These are phyloP conservation scores for Araneus ventricosus DNA, from an alignment of 1,140 invertebrate genomes.

Conservation along the genomic window DNA sequence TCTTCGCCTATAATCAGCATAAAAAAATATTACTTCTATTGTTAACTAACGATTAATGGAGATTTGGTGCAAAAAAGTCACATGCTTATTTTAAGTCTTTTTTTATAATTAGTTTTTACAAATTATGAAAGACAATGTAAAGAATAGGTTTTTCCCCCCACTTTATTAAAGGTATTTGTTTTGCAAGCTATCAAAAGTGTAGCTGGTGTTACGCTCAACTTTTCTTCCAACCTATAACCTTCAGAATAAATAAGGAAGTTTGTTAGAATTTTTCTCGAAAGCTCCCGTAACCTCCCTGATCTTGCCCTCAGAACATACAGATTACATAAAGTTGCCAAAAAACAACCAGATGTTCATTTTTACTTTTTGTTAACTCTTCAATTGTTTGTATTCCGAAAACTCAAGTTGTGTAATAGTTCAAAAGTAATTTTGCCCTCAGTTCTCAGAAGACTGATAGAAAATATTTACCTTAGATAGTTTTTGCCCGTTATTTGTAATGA, in stretches of 20 bases:
- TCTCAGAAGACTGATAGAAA: not conserved
- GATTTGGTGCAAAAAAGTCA: not conserved
- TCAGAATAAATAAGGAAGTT: constrained; percentile 24
- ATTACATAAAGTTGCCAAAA: not conserved
- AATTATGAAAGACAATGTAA: too few relatives aligned
- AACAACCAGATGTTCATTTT: not conserved
- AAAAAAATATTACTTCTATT: not conserved
- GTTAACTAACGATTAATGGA: not conserved
- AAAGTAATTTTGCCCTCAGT: not conserved
- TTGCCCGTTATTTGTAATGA: not conserved
- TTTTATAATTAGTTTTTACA: too few relatives aligned
- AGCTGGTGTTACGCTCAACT: not conserved
- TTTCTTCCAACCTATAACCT: not conserved
- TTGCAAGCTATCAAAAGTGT: not conserved
- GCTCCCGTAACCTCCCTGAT: not conserved
- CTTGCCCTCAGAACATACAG: not conserved
- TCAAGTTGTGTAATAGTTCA: not conserved
- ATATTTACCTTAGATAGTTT: not conserved
- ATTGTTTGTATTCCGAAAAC: not conserved
- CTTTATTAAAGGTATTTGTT: not conserved
- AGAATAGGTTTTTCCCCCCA: not conserved
- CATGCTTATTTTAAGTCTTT: not conserved
- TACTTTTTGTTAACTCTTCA: not conserved
- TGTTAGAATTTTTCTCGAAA: not conserved
- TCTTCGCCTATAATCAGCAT: not conserved